Evolutionary conservation across 1,140 invertebrate species (phyloP), one percentile per base, ranked within the genome.

Genomic region (Grapholita molesta): DNA sequence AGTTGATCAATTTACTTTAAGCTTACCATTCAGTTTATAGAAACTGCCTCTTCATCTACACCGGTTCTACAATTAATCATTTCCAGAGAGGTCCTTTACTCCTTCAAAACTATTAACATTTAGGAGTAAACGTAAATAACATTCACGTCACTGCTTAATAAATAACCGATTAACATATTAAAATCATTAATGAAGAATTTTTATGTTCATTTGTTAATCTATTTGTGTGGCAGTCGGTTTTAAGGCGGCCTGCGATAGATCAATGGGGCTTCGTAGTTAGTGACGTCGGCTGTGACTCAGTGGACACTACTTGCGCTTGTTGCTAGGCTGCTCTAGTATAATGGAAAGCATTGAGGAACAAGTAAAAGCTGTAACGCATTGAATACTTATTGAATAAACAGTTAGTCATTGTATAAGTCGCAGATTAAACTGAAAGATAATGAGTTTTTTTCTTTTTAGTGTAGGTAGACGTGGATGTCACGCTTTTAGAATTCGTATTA

Each of bases 201-300:
- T 48, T 21, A 48, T 21, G 21, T 5, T 48, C 7, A 48, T 48
- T 48, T 0, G 6, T 7, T 3, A 48, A 38, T 3, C 42, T 61
- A 15, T 61, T 61, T 61, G 55, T 61, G 25, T 32, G 55, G 6
- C 55, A 8, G 55, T 15, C 25, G 55, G 55, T 25, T 11, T 32
- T 30, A 25, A 61, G 55, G 24, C 9, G 55, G n/a, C 25, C 12
- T 5, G 15, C 28, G 9, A 61, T 25, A 73, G 70, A 78, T 75
- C 57, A 76, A 75, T 80, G 75, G 72, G 69, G 66, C 55, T 69
- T 64, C 69, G 64, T 73, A 69, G 18, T 30, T 38, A 23, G 52
- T 77, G 71, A 76, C 71, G 71, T 77, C 68, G 42, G 57, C 70
- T 35, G 23, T 73, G 64, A 70, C 53, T 66, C 66, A 69, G 66